These are phyloP conservation scores for Gadopsis bispinosus DNA, from an alignment of 2,797 vertebrate species.

Conservation along the genomic window DNA sequence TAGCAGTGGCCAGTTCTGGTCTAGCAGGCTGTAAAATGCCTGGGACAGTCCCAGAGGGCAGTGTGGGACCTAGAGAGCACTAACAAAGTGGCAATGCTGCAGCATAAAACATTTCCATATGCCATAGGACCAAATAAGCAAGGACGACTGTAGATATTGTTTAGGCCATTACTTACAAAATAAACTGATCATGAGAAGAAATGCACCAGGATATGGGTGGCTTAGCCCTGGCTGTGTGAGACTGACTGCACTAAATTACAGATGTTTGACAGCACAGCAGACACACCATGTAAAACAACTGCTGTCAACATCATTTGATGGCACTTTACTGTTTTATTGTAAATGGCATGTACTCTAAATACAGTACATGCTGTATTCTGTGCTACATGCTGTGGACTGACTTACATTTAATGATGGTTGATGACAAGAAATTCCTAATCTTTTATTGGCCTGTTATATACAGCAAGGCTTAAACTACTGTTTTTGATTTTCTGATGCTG, in stretches of 20 bases:
- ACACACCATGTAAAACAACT: not conserved
- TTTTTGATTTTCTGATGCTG: not conserved
- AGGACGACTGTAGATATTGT: not conserved
- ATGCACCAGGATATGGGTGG: not conserved
- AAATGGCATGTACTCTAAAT: not conserved
- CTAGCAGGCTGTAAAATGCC: constrained; percentile 34
- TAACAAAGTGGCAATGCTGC: constrained; percentile 1
- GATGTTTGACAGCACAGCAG: constrained; percentile 14
- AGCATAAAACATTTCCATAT: not conserved
- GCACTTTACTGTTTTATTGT: not conserved
- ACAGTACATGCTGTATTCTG: not conserved
- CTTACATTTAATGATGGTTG: not conserved
- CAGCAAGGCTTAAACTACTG: not conserved
- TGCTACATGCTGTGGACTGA: not conserved
- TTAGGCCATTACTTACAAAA: not conserved
- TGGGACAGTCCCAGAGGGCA: constrained; percentile 35
- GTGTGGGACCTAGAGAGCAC: not conserved
- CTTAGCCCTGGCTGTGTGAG: not conserved
- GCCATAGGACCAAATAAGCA: not conserved
- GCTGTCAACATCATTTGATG: constrained; percentile 7
- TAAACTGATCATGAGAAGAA: constrained; percentile 1
- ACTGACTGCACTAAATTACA: constrained; percentile 7
- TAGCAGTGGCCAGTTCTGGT: constrained; percentile 19
- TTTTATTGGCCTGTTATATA: not conserved
- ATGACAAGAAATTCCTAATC: not conserved